A percentile compares a stretch with the other conserved stretches of the same genome.
Evolutionary conservation across 2,113 vertebrate genomes (phyloP).

Genomic region (Dipodomys ordii): DNA sequence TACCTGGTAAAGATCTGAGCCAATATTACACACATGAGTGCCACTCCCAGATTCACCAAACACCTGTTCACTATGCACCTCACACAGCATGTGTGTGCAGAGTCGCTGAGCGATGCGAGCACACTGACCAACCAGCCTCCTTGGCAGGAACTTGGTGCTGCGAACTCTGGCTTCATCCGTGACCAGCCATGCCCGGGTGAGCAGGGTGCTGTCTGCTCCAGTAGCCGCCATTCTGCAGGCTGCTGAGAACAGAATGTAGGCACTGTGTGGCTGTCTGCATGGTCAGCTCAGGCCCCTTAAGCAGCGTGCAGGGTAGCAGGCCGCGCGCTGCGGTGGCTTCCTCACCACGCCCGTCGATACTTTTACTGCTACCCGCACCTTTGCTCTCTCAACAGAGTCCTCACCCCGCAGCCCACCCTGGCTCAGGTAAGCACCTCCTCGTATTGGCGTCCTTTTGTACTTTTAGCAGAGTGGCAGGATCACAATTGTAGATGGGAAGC

Average conservation of each 20-base stretch:
- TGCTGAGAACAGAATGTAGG: no score
- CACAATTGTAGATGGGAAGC: neutral
- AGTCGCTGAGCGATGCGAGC: neutral
- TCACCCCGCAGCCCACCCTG: no score
- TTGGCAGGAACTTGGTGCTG: fast-evolving
- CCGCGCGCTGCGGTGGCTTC: no score
- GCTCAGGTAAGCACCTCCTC: no score
- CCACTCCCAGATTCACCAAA: neutral
- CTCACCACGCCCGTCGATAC: fast-evolving
- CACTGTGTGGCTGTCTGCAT: fast-evolving
- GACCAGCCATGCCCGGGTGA: fast-evolving
- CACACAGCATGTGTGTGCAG: fast-evolving
- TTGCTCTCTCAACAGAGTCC: no score
- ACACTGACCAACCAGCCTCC: fast-evolving
- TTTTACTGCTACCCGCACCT: no score
- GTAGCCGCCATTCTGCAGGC: fast-evolving
- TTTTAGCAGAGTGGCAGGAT: neutral
- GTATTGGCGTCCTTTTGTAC: no score
- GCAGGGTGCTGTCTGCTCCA: no score
- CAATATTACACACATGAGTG: neutral
- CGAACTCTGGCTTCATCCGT: fast-evolving
- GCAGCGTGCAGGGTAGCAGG: fast-evolving
- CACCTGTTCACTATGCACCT: neutral
- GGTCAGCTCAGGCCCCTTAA: fast-evolving
- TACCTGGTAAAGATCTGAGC: neutral